Evolutionary conservation across 2,888 invertebrate species (phyloP).

Genomic region (Nephrotoma appendiculata): DNA sequence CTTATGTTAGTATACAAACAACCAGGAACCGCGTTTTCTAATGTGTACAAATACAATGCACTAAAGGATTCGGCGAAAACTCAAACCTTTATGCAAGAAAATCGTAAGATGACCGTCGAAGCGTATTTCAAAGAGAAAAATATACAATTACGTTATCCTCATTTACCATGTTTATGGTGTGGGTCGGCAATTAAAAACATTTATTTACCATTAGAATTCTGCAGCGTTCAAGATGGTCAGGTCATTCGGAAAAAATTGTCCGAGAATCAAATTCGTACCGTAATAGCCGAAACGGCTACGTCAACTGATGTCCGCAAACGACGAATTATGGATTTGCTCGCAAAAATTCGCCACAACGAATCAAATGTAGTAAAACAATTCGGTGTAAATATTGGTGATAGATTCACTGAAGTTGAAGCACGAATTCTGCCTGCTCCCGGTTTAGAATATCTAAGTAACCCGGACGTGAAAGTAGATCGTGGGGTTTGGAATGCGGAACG

Average conservation of each 20-base stretch:
- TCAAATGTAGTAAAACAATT: slow-evolving; percentile 56
- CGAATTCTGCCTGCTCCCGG: slow-evolving; percentile 64
- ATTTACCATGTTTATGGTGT: slow-evolving; percentile 75
- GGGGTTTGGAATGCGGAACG: slow-evolving; percentile 26
- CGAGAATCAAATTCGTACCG: slow-evolving; percentile 65
- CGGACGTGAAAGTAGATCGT: slow-evolving; percentile 15
- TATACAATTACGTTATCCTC: slow-evolving; percentile 34
- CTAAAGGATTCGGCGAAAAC: slow-evolving; percentile 21
- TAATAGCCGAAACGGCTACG: slow-evolving; percentile 80
- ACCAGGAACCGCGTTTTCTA: slow-evolving; percentile 16
- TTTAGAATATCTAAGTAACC: slow-evolving; percentile 40
- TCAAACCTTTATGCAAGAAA: slow-evolving; percentile 26
- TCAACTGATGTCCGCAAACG: slow-evolving; percentile 57
- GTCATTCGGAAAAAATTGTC: slow-evolving; percentile 58
- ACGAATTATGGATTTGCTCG: slow-evolving; percentile 52
- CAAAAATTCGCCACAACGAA: slow-evolving; percentile 20
- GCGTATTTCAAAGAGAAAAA: slow-evolving; percentile 18
- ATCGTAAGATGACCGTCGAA: slow-evolving; percentile 30
- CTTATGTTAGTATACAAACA: slow-evolving; percentile 23
- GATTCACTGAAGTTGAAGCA: slow-evolving; percentile 64
- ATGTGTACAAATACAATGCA: slow-evolving; percentile 20
- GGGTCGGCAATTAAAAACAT: slow-evolving; percentile 50
- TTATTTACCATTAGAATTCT: slow-evolving; percentile 71
- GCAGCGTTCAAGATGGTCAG: slow-evolving; percentile 67
- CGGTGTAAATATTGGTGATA: slow-evolving; percentile 56